Conservation (phyloP, 1,140 invertebrate genomes). For the Megalopta genalis region DNA sequence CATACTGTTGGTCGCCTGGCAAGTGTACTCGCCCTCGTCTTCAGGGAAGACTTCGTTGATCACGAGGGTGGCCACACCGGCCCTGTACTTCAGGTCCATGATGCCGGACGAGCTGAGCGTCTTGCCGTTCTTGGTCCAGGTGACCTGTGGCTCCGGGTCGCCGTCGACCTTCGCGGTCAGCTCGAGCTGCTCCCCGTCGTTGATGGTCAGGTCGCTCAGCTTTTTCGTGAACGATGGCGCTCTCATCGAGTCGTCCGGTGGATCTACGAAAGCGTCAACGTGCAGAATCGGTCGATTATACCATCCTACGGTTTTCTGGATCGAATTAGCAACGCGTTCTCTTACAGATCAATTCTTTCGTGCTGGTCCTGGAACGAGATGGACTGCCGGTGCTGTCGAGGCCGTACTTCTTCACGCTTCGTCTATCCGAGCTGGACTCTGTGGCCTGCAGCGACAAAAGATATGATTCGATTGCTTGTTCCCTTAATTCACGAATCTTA, state of each 20-base stretch:
- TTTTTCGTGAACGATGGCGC: constrained; percentile 90
- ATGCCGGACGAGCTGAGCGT: constrained; percentile 89
- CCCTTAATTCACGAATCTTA: too few relatives aligned
- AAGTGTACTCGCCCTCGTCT: constrained; percentile 93
- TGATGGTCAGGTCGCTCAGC: constrained; percentile 85
- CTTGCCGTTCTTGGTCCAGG: constrained; percentile 92
- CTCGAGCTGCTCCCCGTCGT: constrained; percentile 90
- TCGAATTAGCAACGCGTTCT: constrained; percentile 46
- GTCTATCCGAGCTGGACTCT: constrained; percentile 75
- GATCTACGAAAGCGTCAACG: constrained; percentile 81
- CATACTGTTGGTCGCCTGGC: constrained; percentile 94
- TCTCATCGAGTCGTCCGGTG: constrained; percentile 92
- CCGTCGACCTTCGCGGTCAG: constrained; percentile 90
- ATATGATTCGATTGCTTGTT: too few relatives aligned
- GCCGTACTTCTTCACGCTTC: constrained; percentile 88
- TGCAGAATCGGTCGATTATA: not conserved
- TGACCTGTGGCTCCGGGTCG: constrained; percentile 94
- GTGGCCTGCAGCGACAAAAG: constrained; percentile 32
- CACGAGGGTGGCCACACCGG: constrained; percentile 89
- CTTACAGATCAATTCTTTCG: constrained; percentile 93
- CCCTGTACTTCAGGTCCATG: constrained; percentile 94
- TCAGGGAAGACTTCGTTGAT: constrained; percentile 96
- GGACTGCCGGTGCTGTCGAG: constrained; percentile 87
- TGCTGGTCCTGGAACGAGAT: constrained; percentile 91
- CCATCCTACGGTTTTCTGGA: not conserved